Evolutionary conservation across 1,140 invertebrate species (phyloP), one percentile per base, ranked within the genome.

Genomic region (Elysia chlorotica): DNA sequence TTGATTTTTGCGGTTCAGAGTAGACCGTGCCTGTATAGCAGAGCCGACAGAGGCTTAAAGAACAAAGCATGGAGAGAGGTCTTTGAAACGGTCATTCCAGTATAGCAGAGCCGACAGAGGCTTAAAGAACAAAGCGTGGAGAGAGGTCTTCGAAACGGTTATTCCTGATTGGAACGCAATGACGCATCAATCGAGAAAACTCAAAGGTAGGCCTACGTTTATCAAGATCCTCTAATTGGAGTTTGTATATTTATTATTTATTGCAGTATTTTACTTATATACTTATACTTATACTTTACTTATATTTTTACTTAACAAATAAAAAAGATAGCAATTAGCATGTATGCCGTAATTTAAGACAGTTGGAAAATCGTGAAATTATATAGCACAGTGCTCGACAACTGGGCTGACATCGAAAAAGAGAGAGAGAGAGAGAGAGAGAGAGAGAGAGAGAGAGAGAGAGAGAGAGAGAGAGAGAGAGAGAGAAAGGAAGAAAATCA

Each of bases 371-470:
- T 23, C n/a, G 30, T 30, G 33, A 65, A 1, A 2, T 0, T 33
- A 35, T 21, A 35, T n/a, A 25, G 28, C n/a, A n/a, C n/a, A n/a
- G 41, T 21, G 33, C 21, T 35, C 28, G 25, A 35, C 23, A 33
- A 33, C 0, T 28, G 10, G 38, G 25, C 4, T 21, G 38, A 66
- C 35, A 28, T 30, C 6, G 35, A 68, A 35, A 68, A 28, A 53
- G 61, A 72, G 70, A 66, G 35, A 65, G 61, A 66, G 70, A 66
- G 35, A 35, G 35, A 36, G 62, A 70, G 61, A 65, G 35, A 72
- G 61, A 68, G 35, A 37, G 61, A 70, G 70, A 68, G 61, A 28
- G 61, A 72, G 71, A 53, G 38, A 23, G 65, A 73, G 65, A 48
- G 25, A 68, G 65, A 69, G 62, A 69, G 31, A 30, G 38, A 48